Conservation (phyloP, 2,113 vertebrate species). For the Aptenodytes patagonicus region DNA sequence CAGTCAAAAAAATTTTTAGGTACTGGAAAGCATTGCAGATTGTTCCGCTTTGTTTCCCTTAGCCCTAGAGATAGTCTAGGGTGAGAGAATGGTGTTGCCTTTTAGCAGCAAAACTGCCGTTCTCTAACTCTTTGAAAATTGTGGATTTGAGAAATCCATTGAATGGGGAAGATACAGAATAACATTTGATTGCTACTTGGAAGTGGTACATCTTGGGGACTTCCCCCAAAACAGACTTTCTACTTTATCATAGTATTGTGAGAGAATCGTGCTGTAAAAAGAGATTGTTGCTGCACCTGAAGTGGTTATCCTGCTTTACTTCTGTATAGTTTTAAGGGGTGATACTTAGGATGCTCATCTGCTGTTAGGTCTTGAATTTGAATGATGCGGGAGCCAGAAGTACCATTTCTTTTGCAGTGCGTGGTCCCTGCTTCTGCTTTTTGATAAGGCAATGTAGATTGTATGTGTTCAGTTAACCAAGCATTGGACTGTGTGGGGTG, state of each 20-base stretch:
- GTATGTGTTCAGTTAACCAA: neutral
- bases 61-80: neutral
- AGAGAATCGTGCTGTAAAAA: neutral
- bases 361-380: neutral
- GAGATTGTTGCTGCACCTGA: neutral
- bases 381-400: neutral
- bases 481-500: neutral
- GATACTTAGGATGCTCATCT: rapidly evolving
- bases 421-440: neutral
- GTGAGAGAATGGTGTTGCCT: neutral
- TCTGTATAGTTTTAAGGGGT: neutral
- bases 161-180: neutral
- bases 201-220: neutral
- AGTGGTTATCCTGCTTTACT: neutral
- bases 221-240: neutral
- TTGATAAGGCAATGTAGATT: neutral
- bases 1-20: neutral
- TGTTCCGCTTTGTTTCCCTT: neutral
- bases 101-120: neutral
- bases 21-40: neutral
- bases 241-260: neutral
- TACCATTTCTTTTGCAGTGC: neutral
- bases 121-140: neutral
- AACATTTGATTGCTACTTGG: neutral
- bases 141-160: neutral